phyloP scores from a whole-genome alignment of 2,113 vertebrate genomes.

The Callipepla californica region DNA sequence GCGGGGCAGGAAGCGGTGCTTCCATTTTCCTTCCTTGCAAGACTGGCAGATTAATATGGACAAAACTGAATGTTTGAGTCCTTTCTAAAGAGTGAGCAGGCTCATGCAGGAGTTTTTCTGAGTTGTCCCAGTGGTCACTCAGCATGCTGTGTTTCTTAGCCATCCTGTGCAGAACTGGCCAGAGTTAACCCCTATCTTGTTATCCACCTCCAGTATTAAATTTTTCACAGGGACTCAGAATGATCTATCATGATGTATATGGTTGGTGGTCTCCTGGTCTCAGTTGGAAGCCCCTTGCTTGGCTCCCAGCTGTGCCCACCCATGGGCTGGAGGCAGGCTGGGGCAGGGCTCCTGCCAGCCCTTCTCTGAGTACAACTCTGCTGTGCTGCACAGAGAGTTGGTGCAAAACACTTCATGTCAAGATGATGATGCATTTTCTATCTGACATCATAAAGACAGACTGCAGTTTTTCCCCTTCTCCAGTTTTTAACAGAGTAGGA shows the following conservation, averaged over 20 bases:
- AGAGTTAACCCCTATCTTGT: neutral
- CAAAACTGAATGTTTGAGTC: neutral
- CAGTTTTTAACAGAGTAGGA: neutral
- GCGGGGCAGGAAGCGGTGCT: fast-evolving
- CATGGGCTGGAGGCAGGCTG: neutral
- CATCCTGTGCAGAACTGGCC: neutral
- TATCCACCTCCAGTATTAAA: neutral
- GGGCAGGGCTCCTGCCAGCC: neutral
- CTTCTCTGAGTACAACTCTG: neutral
- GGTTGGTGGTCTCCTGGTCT: neutral
- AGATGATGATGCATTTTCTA: neutral
- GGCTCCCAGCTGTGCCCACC: neutral
- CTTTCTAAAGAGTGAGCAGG: neutral
- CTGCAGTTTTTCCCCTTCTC: neutral
- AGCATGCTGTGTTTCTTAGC: neutral
- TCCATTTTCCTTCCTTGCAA: neutral
- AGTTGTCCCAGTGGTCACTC: no score
- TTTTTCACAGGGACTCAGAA: conserved; percentile 7
- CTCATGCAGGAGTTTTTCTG: neutral
- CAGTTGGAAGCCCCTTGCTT: neutral
- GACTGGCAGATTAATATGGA: neutral
- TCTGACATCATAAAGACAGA: neutral
- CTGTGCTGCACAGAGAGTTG: neutral
- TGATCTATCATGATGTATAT: neutral
- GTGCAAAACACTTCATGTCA: neutral